Percentiles rank a stretch among this genome's conserved stretches.
phyloP scores from a whole-genome alignment of 1,140 invertebrate species.

The Drosophila nigrodunni region DNA sequence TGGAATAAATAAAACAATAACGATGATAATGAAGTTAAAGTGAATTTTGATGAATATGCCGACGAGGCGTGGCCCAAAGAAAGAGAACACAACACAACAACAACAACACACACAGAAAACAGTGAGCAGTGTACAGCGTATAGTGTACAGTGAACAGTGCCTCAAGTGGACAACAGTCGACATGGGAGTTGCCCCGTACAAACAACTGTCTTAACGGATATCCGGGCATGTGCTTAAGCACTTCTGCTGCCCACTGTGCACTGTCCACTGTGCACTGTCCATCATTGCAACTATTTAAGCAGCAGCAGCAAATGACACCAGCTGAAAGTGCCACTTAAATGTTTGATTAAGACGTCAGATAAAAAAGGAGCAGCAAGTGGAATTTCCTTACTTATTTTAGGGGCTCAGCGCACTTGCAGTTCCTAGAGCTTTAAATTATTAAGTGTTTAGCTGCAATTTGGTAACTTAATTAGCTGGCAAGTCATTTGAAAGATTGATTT shows the following conservation, averaged over 20 bases:
- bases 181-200: constrained; percentile 35
- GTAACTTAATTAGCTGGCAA: too few relatives aligned
- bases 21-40: constrained; percentile 84
- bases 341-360: not conserved
- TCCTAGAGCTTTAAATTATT: not conserved
- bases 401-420: too few relatives aligned
- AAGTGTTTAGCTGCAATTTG: too few relatives aligned
- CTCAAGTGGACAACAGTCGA: constrained; percentile 34
- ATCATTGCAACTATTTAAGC: constrained; percentile 34
- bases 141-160: constrained; percentile 16
- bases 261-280: not conserved
- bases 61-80: constrained; percentile 70
- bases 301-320: constrained; percentile 9
- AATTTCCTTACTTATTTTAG: too few relatives aligned
- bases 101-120: not conserved
- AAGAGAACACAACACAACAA: constrained; percentile 14
- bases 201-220: constrained; percentile 56
- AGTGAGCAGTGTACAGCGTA: not conserved
- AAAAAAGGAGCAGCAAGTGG: not conserved
- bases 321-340: constrained; percentile 21
- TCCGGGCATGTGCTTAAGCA: constrained; percentile 50
- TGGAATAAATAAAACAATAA: constrained; percentile 85
- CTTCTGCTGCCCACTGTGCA: constrained; percentile 1
- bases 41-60: constrained; percentile 83
- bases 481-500: too few relatives aligned